phyloP scores from a whole-genome alignment of 2,888 invertebrate genomes.

The Perizoma affinitatum region DNA sequence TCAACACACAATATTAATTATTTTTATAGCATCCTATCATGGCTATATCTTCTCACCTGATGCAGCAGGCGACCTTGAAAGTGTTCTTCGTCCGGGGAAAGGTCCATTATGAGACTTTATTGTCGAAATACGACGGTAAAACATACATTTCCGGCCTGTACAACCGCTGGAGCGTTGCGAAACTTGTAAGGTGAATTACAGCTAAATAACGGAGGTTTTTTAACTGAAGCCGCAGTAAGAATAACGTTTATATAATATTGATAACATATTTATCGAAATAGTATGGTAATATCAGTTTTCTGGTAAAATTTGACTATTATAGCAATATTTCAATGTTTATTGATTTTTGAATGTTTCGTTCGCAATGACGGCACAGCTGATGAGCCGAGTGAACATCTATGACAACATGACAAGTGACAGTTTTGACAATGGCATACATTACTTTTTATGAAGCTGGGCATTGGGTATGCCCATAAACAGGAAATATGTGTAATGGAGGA shows the following conservation, averaged over 20 bases:
- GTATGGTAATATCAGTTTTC: neutral
- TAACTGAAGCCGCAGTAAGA: constrained; percentile 25
- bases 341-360: constrained; percentile 27
- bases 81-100: constrained; percentile 91
- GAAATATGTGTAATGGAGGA: too few species aligned
- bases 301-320: neutral
- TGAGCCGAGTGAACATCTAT: constrained; percentile 6
- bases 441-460: too few species aligned
- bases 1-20: neutral
- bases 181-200: constrained; percentile 13
- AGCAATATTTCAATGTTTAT: constrained; percentile 7
- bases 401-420: constrained; percentile 1
- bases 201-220: constrained; percentile 6
- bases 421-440: constrained; percentile 1
- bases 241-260: neutral
- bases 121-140: constrained; percentile 49
- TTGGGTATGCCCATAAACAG: too few species aligned
- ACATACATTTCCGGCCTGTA: constrained; percentile 61
- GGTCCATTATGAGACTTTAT: constrained; percentile 77
- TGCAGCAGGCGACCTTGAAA: constrained; percentile 91
- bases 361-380: neutral
- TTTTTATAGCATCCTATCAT: neutral
- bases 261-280: neutral
- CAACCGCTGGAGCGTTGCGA: constrained; percentile 68
- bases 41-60: constrained; percentile 79